Evolutionary conservation across 2,113 vertebrate genomes (phyloP).

Genomic region (Potamarius usumacintae): DNA sequence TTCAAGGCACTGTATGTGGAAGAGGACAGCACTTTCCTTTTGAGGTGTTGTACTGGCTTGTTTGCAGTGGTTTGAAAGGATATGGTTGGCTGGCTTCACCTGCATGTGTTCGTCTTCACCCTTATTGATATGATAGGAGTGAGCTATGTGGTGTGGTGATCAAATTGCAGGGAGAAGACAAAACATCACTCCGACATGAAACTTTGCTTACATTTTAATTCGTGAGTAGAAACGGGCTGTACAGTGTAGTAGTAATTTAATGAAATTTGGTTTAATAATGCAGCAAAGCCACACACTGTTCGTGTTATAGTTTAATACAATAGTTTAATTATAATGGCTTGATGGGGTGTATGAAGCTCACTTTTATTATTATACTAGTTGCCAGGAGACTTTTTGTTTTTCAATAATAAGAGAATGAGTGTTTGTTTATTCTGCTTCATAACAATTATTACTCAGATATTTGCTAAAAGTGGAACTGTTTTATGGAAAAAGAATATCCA

Average conservation of each 20-base stretch:
- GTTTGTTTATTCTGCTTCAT: neutral
- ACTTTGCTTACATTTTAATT: neutral
- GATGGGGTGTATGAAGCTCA: neutral
- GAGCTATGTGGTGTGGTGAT: neutral
- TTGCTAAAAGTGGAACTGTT: neutral
- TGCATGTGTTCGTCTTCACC: neutral
- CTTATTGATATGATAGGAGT: neutral
- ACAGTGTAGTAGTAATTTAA: neutral
- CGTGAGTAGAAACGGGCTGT: too few relatives aligned
- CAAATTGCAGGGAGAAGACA: neutral
- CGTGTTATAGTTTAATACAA: neutral
- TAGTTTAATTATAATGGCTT: neutral
- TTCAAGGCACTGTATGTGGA: neutral
- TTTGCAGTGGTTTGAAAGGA: neutral
- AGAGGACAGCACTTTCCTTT: neutral
- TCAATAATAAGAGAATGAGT: neutral
- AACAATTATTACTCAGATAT: slow-evolving; percentile 1
- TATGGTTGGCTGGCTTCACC: neutral
- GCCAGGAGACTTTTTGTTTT: neutral
- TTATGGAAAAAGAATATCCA: neutral
- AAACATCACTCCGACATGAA: neutral
- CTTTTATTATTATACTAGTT: neutral
- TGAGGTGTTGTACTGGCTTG: neutral
- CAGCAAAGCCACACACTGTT: neutral
- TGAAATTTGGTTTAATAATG: neutral